phyloP scores from a whole-genome alignment of 35 echinoderm and acorn worm species.

The Patiria miniata region DNA sequence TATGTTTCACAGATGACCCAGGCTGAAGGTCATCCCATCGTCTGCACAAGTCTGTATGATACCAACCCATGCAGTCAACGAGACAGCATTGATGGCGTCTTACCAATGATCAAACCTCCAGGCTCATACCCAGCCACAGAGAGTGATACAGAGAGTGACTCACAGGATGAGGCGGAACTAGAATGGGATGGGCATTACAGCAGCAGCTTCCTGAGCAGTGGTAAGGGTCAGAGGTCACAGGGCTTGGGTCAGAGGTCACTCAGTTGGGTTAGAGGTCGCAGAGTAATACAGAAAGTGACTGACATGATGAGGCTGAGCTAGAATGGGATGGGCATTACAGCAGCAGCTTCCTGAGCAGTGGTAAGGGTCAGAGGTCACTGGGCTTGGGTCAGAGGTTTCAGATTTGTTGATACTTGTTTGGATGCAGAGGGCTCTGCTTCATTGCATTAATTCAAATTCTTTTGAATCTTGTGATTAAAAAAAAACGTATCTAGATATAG shows the following conservation, averaged over 20 bases:
- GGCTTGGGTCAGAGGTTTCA: not conserved
- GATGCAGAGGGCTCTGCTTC: too few species aligned
- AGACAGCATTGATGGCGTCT: conserved; percentile 57
- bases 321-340: conserved; percentile 99
- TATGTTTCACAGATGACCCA: conserved; percentile 44
- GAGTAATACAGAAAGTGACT: conserved; percentile 81
- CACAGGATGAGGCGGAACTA: conserved; percentile 83
- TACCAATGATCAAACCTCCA: conserved; percentile 36
- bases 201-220: conserved; percentile 95
- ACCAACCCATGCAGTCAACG: conserved; percentile 41
- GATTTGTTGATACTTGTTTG: too few species aligned
- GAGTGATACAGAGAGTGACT: conserved; percentile 88
- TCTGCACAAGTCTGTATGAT: conserved; percentile 71
- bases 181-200: conserved; percentile 99
- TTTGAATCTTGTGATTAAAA: too few species aligned
- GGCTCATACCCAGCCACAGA: conserved; percentile 84
- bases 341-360: conserved; percentile 95
- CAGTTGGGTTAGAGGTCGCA: too few species aligned
- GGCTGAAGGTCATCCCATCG: conserved; percentile 83
- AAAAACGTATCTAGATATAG: conserved; percentile 73
- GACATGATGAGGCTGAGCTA: conserved; percentile 79
- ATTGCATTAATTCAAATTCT: too few species aligned
- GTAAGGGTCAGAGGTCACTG: conserved; percentile 53
- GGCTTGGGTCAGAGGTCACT: not conserved
- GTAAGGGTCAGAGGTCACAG: conserved; percentile 47